Evolutionary conservation across 2,797 vertebrate species (phyloP), one percentile per base, ranked within the genome.

Genomic region (Xenops minutus): DNA sequence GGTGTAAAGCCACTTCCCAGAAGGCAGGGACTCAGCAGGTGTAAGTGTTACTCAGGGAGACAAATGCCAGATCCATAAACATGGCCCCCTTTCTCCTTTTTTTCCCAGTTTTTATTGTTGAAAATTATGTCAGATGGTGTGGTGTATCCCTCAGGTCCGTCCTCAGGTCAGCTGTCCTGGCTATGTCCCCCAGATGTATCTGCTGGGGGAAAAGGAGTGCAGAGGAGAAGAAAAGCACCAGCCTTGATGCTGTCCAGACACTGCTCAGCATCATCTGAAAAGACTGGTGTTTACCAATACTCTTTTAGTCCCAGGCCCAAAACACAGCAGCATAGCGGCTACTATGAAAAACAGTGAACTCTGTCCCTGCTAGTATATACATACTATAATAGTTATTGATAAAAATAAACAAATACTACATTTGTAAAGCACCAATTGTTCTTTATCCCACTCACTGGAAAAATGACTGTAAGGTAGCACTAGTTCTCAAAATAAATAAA

Each of bases 61-160:
- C 22, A 90, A 83, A 76, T 7, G 10, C 19, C 63, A 68, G 22
- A 67, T 43, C 6, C 9, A 44, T 4, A 67, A 48, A 16, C 5
- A 74, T 14, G 10, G 23, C 8, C 14, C 9, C 9, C 34, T 64
- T 74, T 46, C 34, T 48, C 34, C 22, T 39, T 49, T 16, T 32
- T 58, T 41, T 27, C 43, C 34, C 30, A 2, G 12, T 1, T 77
- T 89, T 52, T 43, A 16, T 6, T 62, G 24, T 4, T 68, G 75
- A 61, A 64, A 46, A 68, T 22, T 0, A 34, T 20, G 32, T 24
- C 59, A 68, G 39, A 26, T 10, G 5, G 22, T 12, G n/a, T 1
- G 12, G 27, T 41, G 21, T 2, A 18, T 37, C 48, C 52, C 29
- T 49, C 4, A 0, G 1, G 21, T 41, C 37, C 39, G 3, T 18